phyloP scores from a whole-genome alignment of 2,888 invertebrate species.

The Limnephilus marmoratus region DNA sequence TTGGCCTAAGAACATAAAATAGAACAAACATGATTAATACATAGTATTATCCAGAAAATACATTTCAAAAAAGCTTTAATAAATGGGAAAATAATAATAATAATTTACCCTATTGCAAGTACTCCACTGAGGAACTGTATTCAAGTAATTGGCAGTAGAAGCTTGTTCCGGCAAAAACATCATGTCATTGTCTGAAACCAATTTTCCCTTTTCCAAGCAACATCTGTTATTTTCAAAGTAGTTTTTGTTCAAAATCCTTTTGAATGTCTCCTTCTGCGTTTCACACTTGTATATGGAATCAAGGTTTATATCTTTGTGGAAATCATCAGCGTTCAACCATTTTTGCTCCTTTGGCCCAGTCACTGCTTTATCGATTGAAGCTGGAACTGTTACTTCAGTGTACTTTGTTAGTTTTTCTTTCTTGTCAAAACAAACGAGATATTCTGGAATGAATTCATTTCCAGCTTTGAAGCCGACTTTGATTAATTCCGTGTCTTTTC shows the following conservation, averaged over 20 bases:
- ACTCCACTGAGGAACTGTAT: slow-evolving; percentile 66
- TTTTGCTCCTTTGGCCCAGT: slow-evolving; percentile 38
- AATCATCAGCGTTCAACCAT: slow-evolving; percentile 56
- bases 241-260: slow-evolving; percentile 64
- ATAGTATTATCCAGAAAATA: neutral
- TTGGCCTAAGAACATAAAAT: slow-evolving; percentile 59
- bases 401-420: slow-evolving; percentile 61
- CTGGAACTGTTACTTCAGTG: slow-evolving; percentile 63
- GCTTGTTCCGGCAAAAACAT: slow-evolving; percentile 62
- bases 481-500: slow-evolving; percentile 64
- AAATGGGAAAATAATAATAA: neutral
- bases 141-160: slow-evolving; percentile 65
- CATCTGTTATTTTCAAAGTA: slow-evolving; percentile 64
- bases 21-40: neutral
- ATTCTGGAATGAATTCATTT: slow-evolving; percentile 63
- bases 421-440: slow-evolving; percentile 66
- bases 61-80: neutral
- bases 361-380: slow-evolving; percentile 54
- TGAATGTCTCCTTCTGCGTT: slow-evolving; percentile 63
- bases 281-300: slow-evolving; percentile 60
- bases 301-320: slow-evolving; percentile 55
- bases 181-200: slow-evolving; percentile 63
- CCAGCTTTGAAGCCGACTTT: slow-evolving; percentile 65
- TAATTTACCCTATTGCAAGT: slow-evolving; percentile 66
- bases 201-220: slow-evolving; percentile 64